phyloP scores from a whole-genome alignment of 2,113 vertebrate genomes.

The Oryctolagus cuniculus region mOryCun1.1 NC_091433.1:8076001-8076500 shows the following conservation, averaged over 20 bases:
- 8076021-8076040: conserved; percentile 45
- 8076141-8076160: conserved; percentile 60
- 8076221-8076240: neutral
- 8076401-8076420: neutral
- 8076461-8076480: neutral
- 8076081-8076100: conserved; percentile 30
- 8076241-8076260: neutral
- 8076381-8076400: neutral
- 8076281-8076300: neutral
- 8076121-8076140: neutral
- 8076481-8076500: neutral
- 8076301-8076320: neutral
- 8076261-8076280: neutral
- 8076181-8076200: conserved; percentile 42
- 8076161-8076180: neutral
- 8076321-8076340: neutral
- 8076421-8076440: neutral
- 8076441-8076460: neutral
- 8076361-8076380: neutral
- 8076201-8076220: neutral
- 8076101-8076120: conserved; percentile 45
- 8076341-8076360: neutral
- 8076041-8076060: neutral
- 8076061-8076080: conserved; percentile 21
- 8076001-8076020: neutral